Evolutionary conservation across 2,797 vertebrate genomes (phyloP), one percentile per base, ranked within the genome.

Genomic region (Sebastes elongatus): DNA sequence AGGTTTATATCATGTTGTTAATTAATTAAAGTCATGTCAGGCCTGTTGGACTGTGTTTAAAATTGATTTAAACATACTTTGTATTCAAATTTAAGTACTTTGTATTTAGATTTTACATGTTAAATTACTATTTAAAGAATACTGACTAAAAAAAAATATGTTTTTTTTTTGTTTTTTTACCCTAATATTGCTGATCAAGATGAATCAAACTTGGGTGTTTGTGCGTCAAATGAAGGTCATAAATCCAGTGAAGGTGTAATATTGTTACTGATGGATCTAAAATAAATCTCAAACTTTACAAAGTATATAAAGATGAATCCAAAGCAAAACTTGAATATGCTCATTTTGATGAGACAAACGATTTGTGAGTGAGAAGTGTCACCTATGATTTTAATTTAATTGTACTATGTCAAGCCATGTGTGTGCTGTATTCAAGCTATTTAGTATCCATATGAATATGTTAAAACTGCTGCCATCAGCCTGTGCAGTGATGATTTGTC

Each of bases 401-500:
- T n/a, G 30, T n/a, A 20, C 22, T 53, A 5, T 81, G 61, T 74
- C 62, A 32, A 22, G 70, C 64, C 55, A 10, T 38, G 6, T 74
- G 63, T 25, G 18, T 81, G 63, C 79, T 74, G 66, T 75, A 78
- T 85, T 66, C 69, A 11, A 68, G 83, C 59, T 60, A 23, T 70
- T 80, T 84, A 73, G 61, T 53, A 77, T 81, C 80, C 33, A 20
- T 75, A 76, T 91, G 81, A 84, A 83, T 86, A 86, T 70, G 67
- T 87, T 84, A 72, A 73, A 86, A 23, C n/a, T 3, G 76, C 61
- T 52, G 78, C 79, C 78, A 76, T 2, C 77, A 65, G 79, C 42
- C 62, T 10, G 71, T 38, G 53, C 85, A 32, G 90, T 81, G 93
- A 92, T 92, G 89, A 94, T 93, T 92, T 92, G 93, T 93, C 92